phyloP scores from a whole-genome alignment of 37 sponge, comb jelly and placozoan species.

The Bolinopsis microptera region DNA sequence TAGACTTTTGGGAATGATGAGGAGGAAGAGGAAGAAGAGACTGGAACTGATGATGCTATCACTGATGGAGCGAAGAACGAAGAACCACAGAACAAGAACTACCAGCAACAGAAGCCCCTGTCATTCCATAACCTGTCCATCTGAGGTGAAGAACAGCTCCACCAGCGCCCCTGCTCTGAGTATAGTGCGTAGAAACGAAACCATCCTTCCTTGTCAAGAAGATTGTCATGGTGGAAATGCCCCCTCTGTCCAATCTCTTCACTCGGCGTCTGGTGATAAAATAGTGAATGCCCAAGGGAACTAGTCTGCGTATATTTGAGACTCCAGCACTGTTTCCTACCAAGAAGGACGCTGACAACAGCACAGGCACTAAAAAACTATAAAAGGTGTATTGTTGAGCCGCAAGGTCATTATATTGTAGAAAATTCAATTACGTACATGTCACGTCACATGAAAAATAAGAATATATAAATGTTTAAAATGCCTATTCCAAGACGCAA shows the following conservation, averaged over 20 bases:
- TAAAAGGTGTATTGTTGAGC: no score
- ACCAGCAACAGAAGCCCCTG: slow-evolving; percentile 1
- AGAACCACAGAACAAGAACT: not conserved
- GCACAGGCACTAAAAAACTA: no score
- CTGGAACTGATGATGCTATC: not conserved
- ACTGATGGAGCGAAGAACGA: not conserved
- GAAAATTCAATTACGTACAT: no score
- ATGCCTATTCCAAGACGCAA: no score
- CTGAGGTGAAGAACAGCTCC: not conserved
- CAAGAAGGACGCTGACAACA: not conserved
- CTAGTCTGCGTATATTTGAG: slow-evolving; percentile 35
- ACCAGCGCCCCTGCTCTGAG: not conserved
- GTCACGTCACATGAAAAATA: no score
- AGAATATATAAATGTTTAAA: no score
- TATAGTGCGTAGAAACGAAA: not conserved
- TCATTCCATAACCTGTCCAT: not conserved
- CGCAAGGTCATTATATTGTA: no score
- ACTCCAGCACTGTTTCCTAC: slow-evolving; percentile 15
- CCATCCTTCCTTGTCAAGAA: slow-evolving; percentile 21
- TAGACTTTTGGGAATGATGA: not conserved
- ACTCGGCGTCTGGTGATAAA: no score
- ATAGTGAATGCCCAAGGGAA: no score
- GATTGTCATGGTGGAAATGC: slow-evolving; percentile 15
- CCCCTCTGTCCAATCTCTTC: not conserved
- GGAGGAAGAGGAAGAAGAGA: slow-evolving; percentile 25